Base-by-base conservation (phyloP, 2,113 vertebrate genomes). In the Calyptommatus sinebrachiatus region DNA sequence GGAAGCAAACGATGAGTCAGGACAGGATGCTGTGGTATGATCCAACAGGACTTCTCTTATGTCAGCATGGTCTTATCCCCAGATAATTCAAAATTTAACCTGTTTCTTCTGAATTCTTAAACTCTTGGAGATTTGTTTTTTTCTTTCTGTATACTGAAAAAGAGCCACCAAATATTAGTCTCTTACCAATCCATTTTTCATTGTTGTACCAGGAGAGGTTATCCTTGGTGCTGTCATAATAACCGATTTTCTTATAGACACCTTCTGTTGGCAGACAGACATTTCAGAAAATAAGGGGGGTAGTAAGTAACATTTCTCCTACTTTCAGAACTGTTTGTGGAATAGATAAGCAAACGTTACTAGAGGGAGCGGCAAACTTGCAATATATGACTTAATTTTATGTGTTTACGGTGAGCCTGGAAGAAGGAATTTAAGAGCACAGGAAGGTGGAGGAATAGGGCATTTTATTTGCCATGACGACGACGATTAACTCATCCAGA, bases 221-320 rank as follows among this genome's bases (percentile, higher is more conserved):
- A 87, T 97, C 96, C 92, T 98, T 98, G 61, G 96, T 97, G 94
- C 97, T 98, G 93, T 98, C 97, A 10, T 97, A 98, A 93, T 98
- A 98, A 61, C 97, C 97, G 5, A 98, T 98, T 94, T 98, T 98
- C 95, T 97, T 98, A 86, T 98, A 98, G 87, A 96, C 95, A 0
- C 97, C 97, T 53, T 96, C 97, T 98, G 85, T 67, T 22, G 45
- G 73, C 78, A 4, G 26, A 71, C 18, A 0, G 81, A 1, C 0
- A 71, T 60, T 22, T 57, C 5, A 60, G 31, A 26, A 24, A 77
- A 73, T 7, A 8, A 1, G 1, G 22, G 8, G 0, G 26, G 68
- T 63, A 11, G 1, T 35, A 1, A 6, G 24, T 20, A 0, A 0
- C 6, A 9, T 5, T 29, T 5, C 0, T 4, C 29, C 9, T 46